Evolutionary conservation across 1,140 invertebrate genomes (phyloP), one percentile per base, ranked within the genome.

Genomic region (Drosophila arawakana): DNA sequence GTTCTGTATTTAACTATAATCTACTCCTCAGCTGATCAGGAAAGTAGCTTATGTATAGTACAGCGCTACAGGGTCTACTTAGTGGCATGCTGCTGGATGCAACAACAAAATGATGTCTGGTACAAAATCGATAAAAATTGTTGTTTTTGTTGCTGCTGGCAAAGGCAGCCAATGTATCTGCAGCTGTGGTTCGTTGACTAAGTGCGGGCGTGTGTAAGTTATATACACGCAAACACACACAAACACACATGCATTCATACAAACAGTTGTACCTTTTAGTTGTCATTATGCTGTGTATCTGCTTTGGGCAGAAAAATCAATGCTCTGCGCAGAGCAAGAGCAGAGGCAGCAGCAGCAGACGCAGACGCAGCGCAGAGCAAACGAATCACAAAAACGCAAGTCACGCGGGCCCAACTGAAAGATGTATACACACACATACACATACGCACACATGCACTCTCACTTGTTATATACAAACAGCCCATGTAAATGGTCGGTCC

Each of bases 351-450:
- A 44, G 41, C 37, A 35, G n/a, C 9, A 34, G 30, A 25, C 3
- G 18, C 47, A 25, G 21, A 21, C 47, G 47, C 15, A 69, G 73
- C 54, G 62, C 58, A 85, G 79, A 86, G 83, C 69, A 86, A 88
- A 86, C 83, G 83, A 88, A 88, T 88, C 83, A 88, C 84, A 88
- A 78, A 81, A 88, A 88, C 84, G 84, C 83, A 88, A 89, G 83
- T 83, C 73, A 76, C 70, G 77, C 39, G 70, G 70, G 81, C 73
- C 77, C 61, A 78, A 55, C 39, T 43, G 46, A 7, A 34, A 78
- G 81, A 84, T 82, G 76, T 85, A 63, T 46, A 13, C 68, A 62
- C 21, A 63, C 46, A 69, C 43, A 73, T 35, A 73, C 46, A 78
- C 6, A 69, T 15, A 74, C 35, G 69, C 18, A 55, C n/a, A 15